These are phyloP conservation scores for Brachyrhaphis roseni DNA, from an alignment of 2,797 vertebrate genomes.

Conservation along the genomic window DNA sequence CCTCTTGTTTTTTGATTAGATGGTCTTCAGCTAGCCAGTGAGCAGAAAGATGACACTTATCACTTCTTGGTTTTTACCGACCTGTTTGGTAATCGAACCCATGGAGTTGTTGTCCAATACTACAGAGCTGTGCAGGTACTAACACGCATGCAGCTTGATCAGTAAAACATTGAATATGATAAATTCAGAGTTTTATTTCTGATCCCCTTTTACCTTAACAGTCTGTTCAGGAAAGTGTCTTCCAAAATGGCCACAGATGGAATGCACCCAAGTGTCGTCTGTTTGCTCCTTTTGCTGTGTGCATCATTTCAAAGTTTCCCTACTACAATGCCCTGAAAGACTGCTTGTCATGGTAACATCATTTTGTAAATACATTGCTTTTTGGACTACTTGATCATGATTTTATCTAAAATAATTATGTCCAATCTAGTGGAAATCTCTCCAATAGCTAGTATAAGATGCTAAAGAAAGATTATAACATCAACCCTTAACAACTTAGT, in stretches of 20 bases:
- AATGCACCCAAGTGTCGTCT: conserved; percentile 66
- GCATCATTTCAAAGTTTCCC: conserved; percentile 92
- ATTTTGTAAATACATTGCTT: background rate
- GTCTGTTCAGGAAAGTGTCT: conserved; percentile 77
- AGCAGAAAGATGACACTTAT: conserved; percentile 85
- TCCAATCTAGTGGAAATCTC: background rate
- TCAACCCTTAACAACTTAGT: background rate
- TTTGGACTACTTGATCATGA: background rate
- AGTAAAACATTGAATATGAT: background rate
- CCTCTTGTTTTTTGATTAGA: conserved; percentile 71
- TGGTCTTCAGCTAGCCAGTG: conserved; percentile 84
- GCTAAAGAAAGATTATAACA: background rate
- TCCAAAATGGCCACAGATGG: conserved; percentile 82
- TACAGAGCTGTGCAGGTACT: conserved; percentile 87
- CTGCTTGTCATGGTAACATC: conserved; percentile 72
- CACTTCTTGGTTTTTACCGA: conserved; percentile 98
- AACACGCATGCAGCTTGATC: background rate
- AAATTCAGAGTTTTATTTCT: background rate
- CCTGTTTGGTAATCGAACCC: conserved; percentile 91
- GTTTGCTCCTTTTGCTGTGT: conserved; percentile 85
- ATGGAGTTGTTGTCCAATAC: conserved; percentile 90
- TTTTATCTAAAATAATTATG: background rate
- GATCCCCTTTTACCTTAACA: conserved; percentile 30
- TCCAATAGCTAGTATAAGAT: background rate
- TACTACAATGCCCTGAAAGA: conserved; percentile 90